Base-by-base conservation (phyloP, 2,888 invertebrate species). In the Drosophila longiperda region DNA sequence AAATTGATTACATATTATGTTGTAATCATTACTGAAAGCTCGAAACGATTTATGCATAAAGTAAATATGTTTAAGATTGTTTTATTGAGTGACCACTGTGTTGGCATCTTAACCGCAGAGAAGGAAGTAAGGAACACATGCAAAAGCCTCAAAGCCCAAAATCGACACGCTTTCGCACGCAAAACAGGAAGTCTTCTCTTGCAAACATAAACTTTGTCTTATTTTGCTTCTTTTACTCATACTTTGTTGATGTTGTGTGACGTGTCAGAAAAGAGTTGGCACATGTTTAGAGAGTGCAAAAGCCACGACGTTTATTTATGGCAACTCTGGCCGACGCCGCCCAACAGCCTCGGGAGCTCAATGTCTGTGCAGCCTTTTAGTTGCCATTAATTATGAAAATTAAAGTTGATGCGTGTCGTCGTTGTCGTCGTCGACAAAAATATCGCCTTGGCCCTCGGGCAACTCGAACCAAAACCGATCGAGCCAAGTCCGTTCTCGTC, bases 331-430 rank as follows among this genome's bases (percentile, higher is more conserved):
- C 67, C 65, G 62, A 40, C 54, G 62, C 45, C 54, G 23, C 55
- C 60, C n/a, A 57, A 53, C 73, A 7, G 12, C 55, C 38, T n/a
- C 60, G 54, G 48, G 68, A 63, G 65, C 53, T 52, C 55, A 36
- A 57, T 55, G 55, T 54, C 23, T 33, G 26, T 49, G 38, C 73
- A 70, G 67, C 58, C 62, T 66, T 72, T 76, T 66, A 75, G 54
- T 82, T 80, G 80, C 83, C 88, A 88, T 87, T 87, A 87, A 87
- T 87, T 88, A 88, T 81, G 74, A 83, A 88, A 87, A 87, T 86
- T 88, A 66, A 82, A 88, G 66, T 80, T 84, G 89, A 87, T 85
- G 87, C 88, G 89, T 87, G 87, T 84, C 89, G 75, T 65, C 80
- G 72, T 40, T 17, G 15, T 40, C 23, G 15, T 59, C 63, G 66